Percentiles rank a stretch among this genome's conserved stretches.
Evolutionary conservation across 35 echinoderm and acorn worm species (phyloP).

Genomic region (Amphiura filiformis): DNA sequence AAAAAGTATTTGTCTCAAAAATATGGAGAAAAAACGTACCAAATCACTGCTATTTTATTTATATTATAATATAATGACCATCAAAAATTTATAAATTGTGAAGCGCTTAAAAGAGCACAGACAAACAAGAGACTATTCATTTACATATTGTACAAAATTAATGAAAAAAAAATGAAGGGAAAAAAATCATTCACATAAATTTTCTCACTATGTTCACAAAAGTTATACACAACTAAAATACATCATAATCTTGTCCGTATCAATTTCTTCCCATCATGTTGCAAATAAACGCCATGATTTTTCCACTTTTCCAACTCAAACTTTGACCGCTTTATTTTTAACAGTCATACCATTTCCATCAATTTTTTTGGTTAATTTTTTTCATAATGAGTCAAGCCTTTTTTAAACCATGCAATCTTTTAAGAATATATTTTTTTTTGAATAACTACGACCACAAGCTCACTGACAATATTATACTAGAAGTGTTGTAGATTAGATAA

Average conservation of each 20-base stretch:
- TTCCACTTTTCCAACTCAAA: background rate
- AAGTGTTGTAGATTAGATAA: too few relatives aligned
- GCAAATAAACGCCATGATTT: background rate
- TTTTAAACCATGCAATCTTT: background rate
- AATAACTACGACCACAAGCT: background rate
- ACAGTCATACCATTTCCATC: background rate
- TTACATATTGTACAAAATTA: background rate
- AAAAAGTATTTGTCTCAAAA: background rate
- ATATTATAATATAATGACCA: background rate
- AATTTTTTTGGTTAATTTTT: background rate
- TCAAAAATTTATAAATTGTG: slow-evolving; percentile 8
- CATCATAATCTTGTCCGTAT: background rate
- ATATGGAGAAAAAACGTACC: background rate
- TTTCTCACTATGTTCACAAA: background rate
- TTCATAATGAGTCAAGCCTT: background rate
- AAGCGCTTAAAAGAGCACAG: background rate
- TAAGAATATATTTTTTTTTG: background rate
- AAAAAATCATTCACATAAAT: background rate
- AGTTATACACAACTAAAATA: slow-evolving; percentile 10
- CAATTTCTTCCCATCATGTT: background rate
- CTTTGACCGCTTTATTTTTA: background rate
- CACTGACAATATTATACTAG: too few relatives aligned
- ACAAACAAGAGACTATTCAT: background rate
- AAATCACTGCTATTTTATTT: background rate
- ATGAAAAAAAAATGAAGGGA: background rate